Base-by-base conservation (phyloP, 2,113 vertebrate species). In the Barbus barbus region DNA sequence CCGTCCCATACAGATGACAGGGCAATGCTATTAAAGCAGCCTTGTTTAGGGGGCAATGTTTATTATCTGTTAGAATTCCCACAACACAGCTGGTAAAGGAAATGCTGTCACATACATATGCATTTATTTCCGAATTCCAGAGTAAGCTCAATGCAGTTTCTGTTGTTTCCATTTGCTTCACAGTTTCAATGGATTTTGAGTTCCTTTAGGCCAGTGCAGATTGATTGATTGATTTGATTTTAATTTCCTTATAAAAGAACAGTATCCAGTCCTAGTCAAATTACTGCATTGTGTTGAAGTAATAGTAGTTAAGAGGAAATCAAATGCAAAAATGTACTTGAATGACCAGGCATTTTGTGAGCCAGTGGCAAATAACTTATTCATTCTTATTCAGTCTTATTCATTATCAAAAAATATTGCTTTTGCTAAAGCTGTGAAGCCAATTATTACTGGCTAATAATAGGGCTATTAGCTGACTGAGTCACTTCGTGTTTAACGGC, bases 71-170 rank as follows among this genome's bases (percentile, higher is more conserved):
- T 28, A 11, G 78, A 63, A 48, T 48, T 48, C 4, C 60, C 60
- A 28, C n/a, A 65, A 46, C 38, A 80, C 38, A 4, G 56, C 33
- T 78, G 36, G n/a, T 78, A 44, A 78, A 78, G 36, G 4, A 78
- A 26, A 61, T 44, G 36, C 56, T 1, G 33, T 61, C n/a, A 58
- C 14, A 75, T 31, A 16, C 31, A 44, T 58, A 38, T 9, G 18
- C 44, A 53, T 61, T 24, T 61, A 58, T 26, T 78, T 60, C 22
- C 4, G 8, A 53, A 33, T 53, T 53, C 46, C 53, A 26, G 26
- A 33, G 28, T 51, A 12, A 41, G 38, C 9, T 41, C 9, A 41
- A 41, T 41, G 9, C 38, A 11, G 38, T 41, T 41, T 41, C 38
- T 41, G 38, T 41, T 38, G 36, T 38, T 38, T 38, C 5, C 36